Conservation (phyloP, 2,797 vertebrate genomes). For the Catamblyrhynchus diadema region DNA sequence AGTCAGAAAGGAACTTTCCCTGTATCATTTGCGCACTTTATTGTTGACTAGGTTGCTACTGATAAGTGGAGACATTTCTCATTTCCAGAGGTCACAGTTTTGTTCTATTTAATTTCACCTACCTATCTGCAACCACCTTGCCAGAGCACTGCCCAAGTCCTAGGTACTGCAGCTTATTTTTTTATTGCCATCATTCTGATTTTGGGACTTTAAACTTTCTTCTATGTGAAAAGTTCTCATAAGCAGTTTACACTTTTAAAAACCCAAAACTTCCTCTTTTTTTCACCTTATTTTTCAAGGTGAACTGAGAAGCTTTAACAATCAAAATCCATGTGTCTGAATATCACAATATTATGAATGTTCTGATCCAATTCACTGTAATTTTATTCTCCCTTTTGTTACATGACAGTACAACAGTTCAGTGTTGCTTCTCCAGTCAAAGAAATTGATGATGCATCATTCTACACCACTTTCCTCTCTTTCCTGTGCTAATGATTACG, state of each 20-base stretch:
- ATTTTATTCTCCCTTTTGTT: not conserved
- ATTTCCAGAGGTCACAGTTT: slow-evolving; percentile 23
- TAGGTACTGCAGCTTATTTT: slow-evolving; percentile 22
- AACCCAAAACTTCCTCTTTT: not conserved
- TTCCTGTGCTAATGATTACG: accelerated
- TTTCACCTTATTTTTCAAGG: slow-evolving; percentile 27
- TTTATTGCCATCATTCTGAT: not conserved
- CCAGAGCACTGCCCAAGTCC: slow-evolving; percentile 32
- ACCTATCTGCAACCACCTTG: not conserved
- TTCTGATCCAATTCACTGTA: not conserved
- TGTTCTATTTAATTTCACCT: slow-evolving; percentile 22
- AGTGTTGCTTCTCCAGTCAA: not conserved
- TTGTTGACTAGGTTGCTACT: slow-evolving; percentile 80
- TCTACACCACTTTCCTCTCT: not conserved
- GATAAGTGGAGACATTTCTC: slow-evolving; percentile 22
- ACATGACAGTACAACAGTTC: not conserved
- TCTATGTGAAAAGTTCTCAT: slow-evolving; percentile 57
- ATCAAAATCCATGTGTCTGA: not conserved
- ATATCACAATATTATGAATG: not conserved
- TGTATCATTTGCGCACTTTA: slow-evolving; percentile 91
- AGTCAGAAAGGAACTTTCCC: slow-evolving; percentile 84
- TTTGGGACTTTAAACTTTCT: slow-evolving; percentile 37
- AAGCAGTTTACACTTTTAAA: slow-evolving; percentile 28
- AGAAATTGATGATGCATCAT: not conserved
- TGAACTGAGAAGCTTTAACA: slow-evolving; percentile 63